Evolutionary conservation across 2,797 vertebrate species (phyloP).

Genomic region (Moxostoma hubbsi): DNA sequence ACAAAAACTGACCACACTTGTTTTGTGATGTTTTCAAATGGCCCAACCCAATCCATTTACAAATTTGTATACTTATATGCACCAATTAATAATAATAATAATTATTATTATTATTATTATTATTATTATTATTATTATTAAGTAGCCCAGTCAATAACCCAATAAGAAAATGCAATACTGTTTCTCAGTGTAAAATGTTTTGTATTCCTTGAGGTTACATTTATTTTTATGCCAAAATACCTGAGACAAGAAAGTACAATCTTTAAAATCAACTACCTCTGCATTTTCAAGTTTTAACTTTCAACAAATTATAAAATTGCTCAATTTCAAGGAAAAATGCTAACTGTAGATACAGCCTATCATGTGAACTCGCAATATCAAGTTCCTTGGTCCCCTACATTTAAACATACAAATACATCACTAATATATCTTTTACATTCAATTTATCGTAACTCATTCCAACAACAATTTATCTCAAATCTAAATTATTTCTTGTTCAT

Average conservation of each 20-base stretch:
- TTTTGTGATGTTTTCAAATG: too few species aligned
- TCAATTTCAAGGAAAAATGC: not conserved
- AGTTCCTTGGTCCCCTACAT: not conserved
- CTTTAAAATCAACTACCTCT: not conserved
- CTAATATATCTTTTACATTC: not conserved
- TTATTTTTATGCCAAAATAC: not conserved
- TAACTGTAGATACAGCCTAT: not conserved
- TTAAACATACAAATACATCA: not conserved
- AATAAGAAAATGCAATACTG: not conserved
- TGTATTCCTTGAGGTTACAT: not conserved
- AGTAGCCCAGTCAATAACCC: not conserved
- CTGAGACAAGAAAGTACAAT: not conserved
- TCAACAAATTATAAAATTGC: not conserved
- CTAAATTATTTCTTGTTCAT: not conserved
- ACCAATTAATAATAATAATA: too few species aligned
- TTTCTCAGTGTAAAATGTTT: slow-evolving; percentile 1
- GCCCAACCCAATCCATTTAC: too few species aligned
- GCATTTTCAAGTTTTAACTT: not conserved
- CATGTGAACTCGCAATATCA: too few species aligned
- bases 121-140: too few species aligned
- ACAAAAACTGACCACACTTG: too few species aligned
- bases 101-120: too few species aligned
- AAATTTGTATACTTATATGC: too few species aligned
- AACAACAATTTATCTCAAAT: not conserved
- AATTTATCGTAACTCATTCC: too few species aligned